Evolutionary conservation across 2,113 vertebrate species (phyloP), one percentile per base, ranked within the genome.

Genomic region (Oxyura jamaicensis): DNA sequence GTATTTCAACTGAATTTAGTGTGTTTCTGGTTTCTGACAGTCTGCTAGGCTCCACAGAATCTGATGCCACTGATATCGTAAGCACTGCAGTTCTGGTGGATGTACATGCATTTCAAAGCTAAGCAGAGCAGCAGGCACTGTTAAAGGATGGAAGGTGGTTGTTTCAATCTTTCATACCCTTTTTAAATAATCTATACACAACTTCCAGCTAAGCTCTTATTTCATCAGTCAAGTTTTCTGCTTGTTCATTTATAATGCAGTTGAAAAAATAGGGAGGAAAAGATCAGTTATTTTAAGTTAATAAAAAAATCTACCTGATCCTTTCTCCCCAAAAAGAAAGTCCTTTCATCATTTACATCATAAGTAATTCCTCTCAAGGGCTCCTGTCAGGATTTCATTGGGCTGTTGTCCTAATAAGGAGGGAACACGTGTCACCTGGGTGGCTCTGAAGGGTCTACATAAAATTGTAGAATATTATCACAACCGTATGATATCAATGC

Each of bases 1-100:
- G 60, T 62, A 62, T 75, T 85, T 48, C 68, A 29, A 8, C 62
- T 56, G 77, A 66, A 69, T 91, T 55, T 62, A 78, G 83, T 78
- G 94, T 48, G 76, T 63, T 95, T 95, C 81, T 94, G 88, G 66
- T 94, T 97, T 92, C 86, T 88, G 66, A 60, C 50, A 93, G 87
- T 66, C 83, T 90, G 62, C 18, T 79, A 56, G 71, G 77, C 90
- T 88, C 92, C 83, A 74, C 35, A 52, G 83, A 58, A 88, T 44
- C 59, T 74, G 52, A 52, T 83, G 55, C n/a, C 33, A 77, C 85
- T 68, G 77, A 25, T 44, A 86, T 19, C 68, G 18, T 3, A 77
- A 8, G 36, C 13, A 16, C 36, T 69, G 56, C 55, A 74, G 67
- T 71, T 88, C 39, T 83, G 53, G 78, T 71, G 39, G 60, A 74